Conservation (phyloP, 2,888 invertebrate genomes). For the Leptinotarsa juncta region DNA sequence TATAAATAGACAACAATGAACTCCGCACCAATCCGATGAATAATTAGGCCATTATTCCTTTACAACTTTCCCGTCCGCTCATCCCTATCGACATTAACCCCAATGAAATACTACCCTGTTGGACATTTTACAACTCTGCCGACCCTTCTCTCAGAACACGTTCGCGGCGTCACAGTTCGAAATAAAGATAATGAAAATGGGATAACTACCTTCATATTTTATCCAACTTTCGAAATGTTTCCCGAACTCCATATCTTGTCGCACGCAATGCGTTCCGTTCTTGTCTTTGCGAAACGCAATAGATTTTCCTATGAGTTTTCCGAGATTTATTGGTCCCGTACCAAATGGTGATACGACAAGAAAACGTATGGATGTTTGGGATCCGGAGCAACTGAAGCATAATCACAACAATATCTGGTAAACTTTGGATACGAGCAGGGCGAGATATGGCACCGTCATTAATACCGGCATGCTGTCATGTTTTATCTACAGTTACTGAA, state of each 20-base stretch:
- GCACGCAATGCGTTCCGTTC: slow-evolving; percentile 7
- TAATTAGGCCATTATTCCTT: background rate
- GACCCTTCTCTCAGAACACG: slow-evolving; percentile 5
- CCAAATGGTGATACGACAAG: background rate
- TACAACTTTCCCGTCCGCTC: background rate
- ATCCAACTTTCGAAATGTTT: slow-evolving; percentile 18
- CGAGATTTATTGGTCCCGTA: background rate
- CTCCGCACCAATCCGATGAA: background rate
- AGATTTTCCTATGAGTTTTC: background rate
- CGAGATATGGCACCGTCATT: too few species aligned
- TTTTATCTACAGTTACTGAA: too few species aligned
- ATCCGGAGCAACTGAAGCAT: too few species aligned
- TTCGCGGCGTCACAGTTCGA: background rate
- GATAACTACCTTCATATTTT: slow-evolving; percentile 16
- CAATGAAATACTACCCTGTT: slow-evolving; percentile 7
- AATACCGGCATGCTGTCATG: too few species aligned
- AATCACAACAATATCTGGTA: too few species aligned
- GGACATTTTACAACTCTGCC: background rate
- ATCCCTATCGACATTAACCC: background rate
- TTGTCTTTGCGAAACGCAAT: background rate
- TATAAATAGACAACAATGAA: background rate
- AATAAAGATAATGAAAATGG: slow-evolving; percentile 19
- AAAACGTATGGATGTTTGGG: background rate
- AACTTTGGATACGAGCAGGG: too few species aligned
- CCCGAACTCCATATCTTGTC: slow-evolving; percentile 5